These are phyloP conservation scores for Junonia oenone DNA, from an alignment of 2,888 invertebrate species.

Conservation along the genomic window DNA sequence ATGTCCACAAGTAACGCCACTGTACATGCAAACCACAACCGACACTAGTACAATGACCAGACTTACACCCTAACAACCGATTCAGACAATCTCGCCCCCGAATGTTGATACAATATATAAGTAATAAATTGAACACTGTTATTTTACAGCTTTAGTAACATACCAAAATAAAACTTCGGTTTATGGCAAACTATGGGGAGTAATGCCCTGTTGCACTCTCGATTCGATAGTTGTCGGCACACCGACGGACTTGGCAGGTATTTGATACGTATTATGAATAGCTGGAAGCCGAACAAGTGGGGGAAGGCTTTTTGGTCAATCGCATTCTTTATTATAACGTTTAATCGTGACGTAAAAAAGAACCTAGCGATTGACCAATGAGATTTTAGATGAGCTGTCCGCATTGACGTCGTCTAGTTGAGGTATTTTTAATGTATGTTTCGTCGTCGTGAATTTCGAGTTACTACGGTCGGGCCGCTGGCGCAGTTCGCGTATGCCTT, in stretches of 20 bases:
- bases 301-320: conserved; percentile 44
- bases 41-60: conserved; percentile 19
- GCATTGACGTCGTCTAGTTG: conserved; percentile 54
- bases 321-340: conserved; percentile 20
- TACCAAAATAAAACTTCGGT: conserved; percentile 74
- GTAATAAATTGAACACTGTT: conserved; percentile 75
- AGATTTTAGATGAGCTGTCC: conserved; percentile 43
- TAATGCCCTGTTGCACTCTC: conserved; percentile 65
- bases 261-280: conserved; percentile 76
- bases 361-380: conserved; percentile 44
- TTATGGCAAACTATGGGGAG: conserved; percentile 71
- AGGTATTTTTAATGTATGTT: conserved; percentile 66
- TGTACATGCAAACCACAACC: conserved; percentile 11
- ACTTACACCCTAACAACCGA: conserved; percentile 21
- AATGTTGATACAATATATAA: conserved; percentile 48
- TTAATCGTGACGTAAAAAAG: conserved; percentile 22
- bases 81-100: conserved; percentile 35
- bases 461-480: conserved; percentile 38
- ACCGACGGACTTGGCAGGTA: conserved; percentile 77
- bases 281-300: conserved; percentile 38
- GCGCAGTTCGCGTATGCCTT: conserved; percentile 46
- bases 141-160: conserved; percentile 74
- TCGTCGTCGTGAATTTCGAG: conserved; percentile 49
- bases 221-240: conserved; percentile 74
- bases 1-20: conserved; percentile 13